Base-by-base conservation (phyloP, 2,888 invertebrate genomes). In the Drosophila basisetae region DNA sequence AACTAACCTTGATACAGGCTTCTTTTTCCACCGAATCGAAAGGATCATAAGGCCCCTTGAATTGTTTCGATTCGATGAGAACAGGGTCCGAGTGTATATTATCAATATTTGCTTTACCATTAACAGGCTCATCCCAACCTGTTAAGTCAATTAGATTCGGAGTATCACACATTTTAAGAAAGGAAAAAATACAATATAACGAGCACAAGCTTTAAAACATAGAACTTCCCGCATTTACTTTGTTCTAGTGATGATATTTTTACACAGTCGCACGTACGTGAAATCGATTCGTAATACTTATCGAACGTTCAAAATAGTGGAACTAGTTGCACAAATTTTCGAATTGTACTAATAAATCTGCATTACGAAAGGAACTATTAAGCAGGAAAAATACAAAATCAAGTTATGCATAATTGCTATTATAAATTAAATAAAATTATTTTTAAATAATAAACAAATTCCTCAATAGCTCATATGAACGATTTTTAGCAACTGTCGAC, bases 41-140 rank as follows among this genome's bases (percentile, higher is more conserved):
- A 55, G 85, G 85, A 76, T 85, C 85, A 59, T 84, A 85, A 18
- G 85, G 89, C n/a, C 76, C 89, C 43, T 80, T 76, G 16, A 82
- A 87, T 41, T 39, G 50, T 4, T 61, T 67, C 1, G 79, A 53
- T 65, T 49, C 70, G 7, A 50, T 41, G 13, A 65, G 33, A 28
- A 41, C 13, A 2, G 55, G 30, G 13, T 80, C 76, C 4, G 16
- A 13, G 2, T 33, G 22, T 13, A 53, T 16, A 22, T 82, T 69
- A 13, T 70, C 69, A 50, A 50, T 11, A 10, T 54, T 33, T 18
- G 47, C n/a, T 30, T 80, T 67, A 16, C 85, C 73, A 49, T 68
- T 58, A 11, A 49, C 31, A 22, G 75, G 62, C 68, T 83, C 82
- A 59, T 85, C 73, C 55, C 72, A 82, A 22, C 72, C 63, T 6